These are phyloP conservation scores for Rhamphomyia laevipes DNA, from an alignment of 2,888 invertebrate species.

Conservation along the genomic window DNA sequence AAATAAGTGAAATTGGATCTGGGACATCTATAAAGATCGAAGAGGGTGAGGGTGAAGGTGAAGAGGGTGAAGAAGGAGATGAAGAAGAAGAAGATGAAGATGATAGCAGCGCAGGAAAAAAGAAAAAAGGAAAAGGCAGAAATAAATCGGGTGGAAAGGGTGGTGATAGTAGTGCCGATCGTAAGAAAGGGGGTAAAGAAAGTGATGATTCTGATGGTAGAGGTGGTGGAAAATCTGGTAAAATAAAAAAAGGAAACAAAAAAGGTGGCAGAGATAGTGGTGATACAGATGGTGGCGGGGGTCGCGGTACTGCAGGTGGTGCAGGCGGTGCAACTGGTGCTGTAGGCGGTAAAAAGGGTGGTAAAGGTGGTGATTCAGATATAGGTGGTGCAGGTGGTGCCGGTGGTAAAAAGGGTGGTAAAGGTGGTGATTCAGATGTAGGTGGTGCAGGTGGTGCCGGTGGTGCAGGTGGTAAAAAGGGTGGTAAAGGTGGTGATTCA, in stretches of 20 bases:
- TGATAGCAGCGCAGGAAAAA: neutral
- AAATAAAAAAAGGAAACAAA: neutral
- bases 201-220: neutral
- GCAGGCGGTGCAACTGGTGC: neutral
- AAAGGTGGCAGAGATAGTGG: too few relatives aligned
- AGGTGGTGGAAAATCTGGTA: neutral
- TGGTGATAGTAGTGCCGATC: neutral
- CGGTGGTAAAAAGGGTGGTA: neutral
- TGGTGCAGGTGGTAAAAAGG: neutral
- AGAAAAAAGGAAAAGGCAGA: neutral
- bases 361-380: neutral
- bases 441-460: neutral
- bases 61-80: neutral
- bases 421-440: neutral
- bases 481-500: neutral
- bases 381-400: neutral
- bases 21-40: neutral
- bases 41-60: neutral
- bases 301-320: neutral
- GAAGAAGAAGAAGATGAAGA: neutral
- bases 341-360: neutral
- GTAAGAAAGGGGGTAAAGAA: neutral
- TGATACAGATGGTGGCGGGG: neutral
- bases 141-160: neutral
- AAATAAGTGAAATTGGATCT: neutral